Base-by-base conservation (phyloP, 2,113 vertebrate genomes). In the Prochilodus magdalenae region DNA sequence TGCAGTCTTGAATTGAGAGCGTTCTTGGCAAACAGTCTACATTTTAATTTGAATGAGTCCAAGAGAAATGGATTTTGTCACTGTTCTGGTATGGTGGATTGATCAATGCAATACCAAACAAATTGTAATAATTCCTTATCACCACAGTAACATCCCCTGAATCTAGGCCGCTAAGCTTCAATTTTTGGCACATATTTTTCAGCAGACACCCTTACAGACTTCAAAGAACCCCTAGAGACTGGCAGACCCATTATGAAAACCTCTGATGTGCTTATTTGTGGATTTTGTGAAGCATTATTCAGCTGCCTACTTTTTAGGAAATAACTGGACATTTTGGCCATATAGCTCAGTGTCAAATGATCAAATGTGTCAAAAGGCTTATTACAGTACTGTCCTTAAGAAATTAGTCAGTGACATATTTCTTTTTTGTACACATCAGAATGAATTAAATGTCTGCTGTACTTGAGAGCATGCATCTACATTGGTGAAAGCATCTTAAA, bases 131-230 rank as follows among this genome's bases (percentile, higher is more conserved):
- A 60, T 75, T n/a, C 26, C 59, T 40, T 60, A 26, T 36, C 22
- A 2, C n/a, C 57, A 40, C n/a, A 26, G 8, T n/a, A n/a, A n/a
- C n/a, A n/a, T n/a, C n/a, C n/a, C 11, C 12, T 75, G 44, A 62
- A 63, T 47, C 74, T 63, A 75, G 74, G 74, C 57, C 57, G 40
- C 24, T 63, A 26, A 44, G 36, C 74, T 47, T 63, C 57, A 60
- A 44, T 62, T n/a, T 44, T 62, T 75, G 73, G 33, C 15, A 24
- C 73, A 55, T 5, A 55, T 55, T 55, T 55, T 55, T 55, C 16
- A 2, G 14, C 51, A 55, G 53, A 55, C 53, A 55, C 53, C 53
- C 20, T 55, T 22, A 22, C 20, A 55, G 53, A 55, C 53, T 55
- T 62, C 36, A 62, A 76, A 62, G 44, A 63, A 63, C 44, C 74